Evolutionary conservation across 2,888 invertebrate genomes (phyloP).

Genomic region (Temnothorax unifasciatus): DNA sequence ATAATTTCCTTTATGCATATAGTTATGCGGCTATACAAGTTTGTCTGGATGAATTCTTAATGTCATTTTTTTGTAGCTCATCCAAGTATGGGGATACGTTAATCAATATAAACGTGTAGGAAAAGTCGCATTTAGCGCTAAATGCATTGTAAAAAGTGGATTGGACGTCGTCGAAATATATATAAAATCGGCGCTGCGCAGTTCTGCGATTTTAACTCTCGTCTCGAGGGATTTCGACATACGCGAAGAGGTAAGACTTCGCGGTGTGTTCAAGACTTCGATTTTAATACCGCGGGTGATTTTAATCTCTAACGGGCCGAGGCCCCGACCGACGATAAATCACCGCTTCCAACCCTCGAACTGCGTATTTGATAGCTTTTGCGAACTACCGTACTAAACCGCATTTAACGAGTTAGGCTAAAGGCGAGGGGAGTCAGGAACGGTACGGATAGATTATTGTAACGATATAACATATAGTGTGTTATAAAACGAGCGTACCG

Average conservation of each 20-base stretch:
- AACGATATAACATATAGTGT: conserved; percentile 62
- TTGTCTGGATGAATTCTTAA: neutral
- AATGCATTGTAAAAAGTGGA: conserved; percentile 18
- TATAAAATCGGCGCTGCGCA: conserved; percentile 4
- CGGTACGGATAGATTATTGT: conserved; percentile 64
- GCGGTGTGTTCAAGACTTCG: conserved; percentile 1
- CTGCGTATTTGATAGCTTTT: conserved; percentile 61
- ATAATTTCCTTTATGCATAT: too few species aligned
- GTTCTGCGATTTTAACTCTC: conserved; percentile 17
- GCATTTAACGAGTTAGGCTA: conserved; percentile 65
- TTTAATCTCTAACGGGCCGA: conserved; percentile 1
- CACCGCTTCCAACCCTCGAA: conserved; percentile 42
- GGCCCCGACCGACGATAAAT: conserved; percentile 23
- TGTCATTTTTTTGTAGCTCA: neutral
- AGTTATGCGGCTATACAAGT: too few species aligned
- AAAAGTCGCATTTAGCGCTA: conserved; percentile 26
- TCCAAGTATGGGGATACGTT: neutral
- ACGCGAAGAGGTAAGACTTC: neutral
- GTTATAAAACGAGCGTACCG: conserved; percentile 69
- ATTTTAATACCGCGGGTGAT: conserved; percentile 20
- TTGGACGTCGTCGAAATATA: neutral
- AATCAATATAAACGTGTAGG: neutral
- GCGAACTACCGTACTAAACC: conserved; percentile 63
- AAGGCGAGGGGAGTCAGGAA: conserved; percentile 50
- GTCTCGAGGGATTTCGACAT: neutral